Conservation (phyloP, 2,888 invertebrate species). For the Automeris io region DNA sequence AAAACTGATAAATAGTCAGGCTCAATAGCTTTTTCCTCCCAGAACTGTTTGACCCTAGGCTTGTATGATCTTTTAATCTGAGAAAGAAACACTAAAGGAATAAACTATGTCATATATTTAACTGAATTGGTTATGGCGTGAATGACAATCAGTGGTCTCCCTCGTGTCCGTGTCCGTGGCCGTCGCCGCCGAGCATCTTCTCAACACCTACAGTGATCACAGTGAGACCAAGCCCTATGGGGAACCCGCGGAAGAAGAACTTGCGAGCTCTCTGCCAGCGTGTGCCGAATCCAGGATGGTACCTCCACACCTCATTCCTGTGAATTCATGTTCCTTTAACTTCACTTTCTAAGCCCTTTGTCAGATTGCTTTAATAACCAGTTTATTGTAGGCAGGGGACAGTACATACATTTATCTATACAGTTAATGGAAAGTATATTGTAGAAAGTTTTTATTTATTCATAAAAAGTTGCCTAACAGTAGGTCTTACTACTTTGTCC, state of each 20-base stretch:
- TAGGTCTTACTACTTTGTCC: too few species aligned
- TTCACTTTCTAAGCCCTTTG: background rate
- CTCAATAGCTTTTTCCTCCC: too few species aligned
- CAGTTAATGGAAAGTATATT: background rate
- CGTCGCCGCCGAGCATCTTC: constrained; percentile 35
- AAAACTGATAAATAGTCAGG: too few species aligned
- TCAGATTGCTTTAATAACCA: background rate
- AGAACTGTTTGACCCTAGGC: too few species aligned
- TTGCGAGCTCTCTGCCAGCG: constrained; percentile 46
- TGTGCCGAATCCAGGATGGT: constrained; percentile 79
- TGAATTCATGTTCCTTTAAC: constrained; percentile 12
- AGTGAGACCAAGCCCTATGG: constrained; percentile 75
- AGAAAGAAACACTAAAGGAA: too few species aligned
- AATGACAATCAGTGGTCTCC: constrained; percentile 9
- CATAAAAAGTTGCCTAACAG: background rate
- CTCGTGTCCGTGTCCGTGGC: constrained; percentile 57
- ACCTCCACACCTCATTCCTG: constrained; percentile 92
- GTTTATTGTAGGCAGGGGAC: background rate
- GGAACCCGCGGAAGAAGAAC: constrained; percentile 80
- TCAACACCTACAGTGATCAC: constrained; percentile 37
- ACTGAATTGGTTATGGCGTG: too few species aligned
- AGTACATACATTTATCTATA: background rate
- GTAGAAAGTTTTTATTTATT: background rate
- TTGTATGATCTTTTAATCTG: too few species aligned
- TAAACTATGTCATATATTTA: too few species aligned